Conservation (phyloP, 2,888 invertebrate genomes). For the Busseola fusca region DNA sequence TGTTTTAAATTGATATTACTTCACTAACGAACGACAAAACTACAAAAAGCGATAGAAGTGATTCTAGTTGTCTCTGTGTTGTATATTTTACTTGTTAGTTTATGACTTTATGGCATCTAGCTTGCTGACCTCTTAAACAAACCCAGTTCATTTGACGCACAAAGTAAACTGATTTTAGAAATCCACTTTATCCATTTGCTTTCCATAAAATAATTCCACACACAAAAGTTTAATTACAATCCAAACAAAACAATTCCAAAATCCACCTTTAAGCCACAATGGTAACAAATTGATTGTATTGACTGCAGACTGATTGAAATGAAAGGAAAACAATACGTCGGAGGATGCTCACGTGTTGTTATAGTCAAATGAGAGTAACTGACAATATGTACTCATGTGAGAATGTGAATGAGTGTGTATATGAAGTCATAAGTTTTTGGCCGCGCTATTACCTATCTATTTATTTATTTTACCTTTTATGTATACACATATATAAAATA, state of each 20-base stretch:
- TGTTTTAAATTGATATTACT: too few relatives aligned
- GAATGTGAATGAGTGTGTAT: background rate
- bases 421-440: too few relatives aligned
- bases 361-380: conserved; percentile 47
- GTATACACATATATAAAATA: too few relatives aligned
- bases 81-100: too few relatives aligned
- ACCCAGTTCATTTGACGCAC: background rate
- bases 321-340: conserved; percentile 51
- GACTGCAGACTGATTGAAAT: conserved; percentile 54
- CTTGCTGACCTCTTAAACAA: background rate
- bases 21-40: too few relatives aligned
- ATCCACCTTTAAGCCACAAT: conserved; percentile 30
- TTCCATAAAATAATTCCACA: conserved; percentile 1
- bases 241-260: conserved; percentile 37
- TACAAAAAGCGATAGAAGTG: too few relatives aligned
- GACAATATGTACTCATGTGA: conserved; percentile 8
- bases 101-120: too few relatives aligned
- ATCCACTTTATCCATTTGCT: background rate
- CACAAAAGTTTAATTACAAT: conserved; percentile 24
- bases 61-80: too few relatives aligned
- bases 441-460: too few relatives aligned
- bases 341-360: conserved; percentile 40
- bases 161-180: background rate
- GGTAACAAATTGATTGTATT: conserved; percentile 52
- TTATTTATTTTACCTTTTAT: too few relatives aligned